These are phyloP conservation scores for Steatocranus sp. DNA, from an alignment of 2,797 vertebrate species.

Conservation along the genomic window DNA sequence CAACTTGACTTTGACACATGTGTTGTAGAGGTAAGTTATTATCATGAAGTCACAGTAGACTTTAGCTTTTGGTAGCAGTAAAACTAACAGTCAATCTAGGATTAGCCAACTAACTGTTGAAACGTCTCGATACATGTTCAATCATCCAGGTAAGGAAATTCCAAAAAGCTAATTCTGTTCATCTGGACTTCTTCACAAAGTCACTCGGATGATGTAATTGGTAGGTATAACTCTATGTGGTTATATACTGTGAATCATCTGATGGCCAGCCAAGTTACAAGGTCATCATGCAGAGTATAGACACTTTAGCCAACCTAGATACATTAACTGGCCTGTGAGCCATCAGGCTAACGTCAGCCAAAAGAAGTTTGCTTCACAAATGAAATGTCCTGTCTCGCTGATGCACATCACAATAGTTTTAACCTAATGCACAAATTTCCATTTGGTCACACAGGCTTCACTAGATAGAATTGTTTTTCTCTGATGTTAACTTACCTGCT, in stretches of 20 bases:
- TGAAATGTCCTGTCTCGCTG: not conserved
- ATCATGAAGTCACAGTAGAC: not conserved
- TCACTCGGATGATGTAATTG: not conserved
- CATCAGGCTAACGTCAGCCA: not conserved
- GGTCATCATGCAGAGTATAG: not conserved
- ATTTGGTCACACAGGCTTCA: not conserved
- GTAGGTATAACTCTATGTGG: not conserved
- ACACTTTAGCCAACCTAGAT: not conserved
- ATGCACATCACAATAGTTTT: not conserved
- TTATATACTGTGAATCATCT: not conserved
- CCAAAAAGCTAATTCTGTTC: not conserved
- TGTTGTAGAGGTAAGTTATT: not conserved
- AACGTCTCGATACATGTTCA: rapidly evolving
- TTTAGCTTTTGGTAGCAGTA: not conserved
- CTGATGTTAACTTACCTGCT: not conserved
- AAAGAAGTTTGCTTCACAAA: not conserved
- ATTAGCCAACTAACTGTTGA: not conserved
- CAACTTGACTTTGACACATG: too few relatives aligned
- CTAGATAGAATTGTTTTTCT: not conserved
- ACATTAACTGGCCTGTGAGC: not conserved
- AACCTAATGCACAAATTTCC: not conserved
- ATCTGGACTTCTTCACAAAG: not conserved
- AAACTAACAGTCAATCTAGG: not conserved
- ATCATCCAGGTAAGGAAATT: not conserved
- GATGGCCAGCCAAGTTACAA: not conserved